Evolutionary conservation across 1,140 invertebrate genomes (phyloP).

Genomic region (Brachionus angularis): DNA sequence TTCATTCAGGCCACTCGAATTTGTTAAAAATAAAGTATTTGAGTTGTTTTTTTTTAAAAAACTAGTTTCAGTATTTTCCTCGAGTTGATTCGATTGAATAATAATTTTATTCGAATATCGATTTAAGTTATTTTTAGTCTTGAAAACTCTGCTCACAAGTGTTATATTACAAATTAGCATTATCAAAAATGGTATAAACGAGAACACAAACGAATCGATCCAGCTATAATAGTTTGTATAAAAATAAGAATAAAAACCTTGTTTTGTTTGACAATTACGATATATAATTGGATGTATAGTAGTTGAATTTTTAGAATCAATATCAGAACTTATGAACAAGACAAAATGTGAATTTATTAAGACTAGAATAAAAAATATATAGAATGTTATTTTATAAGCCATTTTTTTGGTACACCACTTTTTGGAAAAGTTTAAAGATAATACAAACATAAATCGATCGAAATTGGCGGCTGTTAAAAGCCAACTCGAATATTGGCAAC

Average conservation of each 20-base stretch:
- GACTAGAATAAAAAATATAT: neutral
- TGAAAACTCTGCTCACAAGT: neutral
- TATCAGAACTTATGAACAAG: neutral
- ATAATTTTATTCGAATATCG: neutral
- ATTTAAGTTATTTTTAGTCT: slow-evolving; percentile 6
- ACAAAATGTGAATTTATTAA: slow-evolving; percentile 40
- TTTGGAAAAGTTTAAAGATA: slow-evolving; percentile 1
- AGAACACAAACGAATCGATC: slow-evolving; percentile 41
- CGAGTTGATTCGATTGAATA: neutral
- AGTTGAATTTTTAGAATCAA: neutral
- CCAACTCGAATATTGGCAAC: slow-evolving; percentile 38
- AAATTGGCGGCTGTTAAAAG: slow-evolving; percentile 30
- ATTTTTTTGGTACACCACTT: slow-evolving; percentile 11
- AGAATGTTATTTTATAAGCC: neutral
- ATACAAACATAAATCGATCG: slow-evolving; percentile 20
- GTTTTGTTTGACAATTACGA: slow-evolving; percentile 2
- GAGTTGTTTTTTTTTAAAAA: neutral
- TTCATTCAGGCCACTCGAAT: too few relatives aligned
- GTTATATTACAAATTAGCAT: slow-evolving; percentile 30
- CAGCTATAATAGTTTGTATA: slow-evolving; percentile 40
- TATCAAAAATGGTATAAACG: slow-evolving; percentile 30
- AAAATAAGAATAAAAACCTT: neutral
- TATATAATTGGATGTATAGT: slow-evolving; percentile 20
- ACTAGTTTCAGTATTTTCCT: neutral
- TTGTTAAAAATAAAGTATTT: too few relatives aligned